Percentiles rank a stretch among this genome's conserved stretches.
Conservation (phyloP, 2,113 vertebrate species). For the Antechinus stuartii region DNA sequence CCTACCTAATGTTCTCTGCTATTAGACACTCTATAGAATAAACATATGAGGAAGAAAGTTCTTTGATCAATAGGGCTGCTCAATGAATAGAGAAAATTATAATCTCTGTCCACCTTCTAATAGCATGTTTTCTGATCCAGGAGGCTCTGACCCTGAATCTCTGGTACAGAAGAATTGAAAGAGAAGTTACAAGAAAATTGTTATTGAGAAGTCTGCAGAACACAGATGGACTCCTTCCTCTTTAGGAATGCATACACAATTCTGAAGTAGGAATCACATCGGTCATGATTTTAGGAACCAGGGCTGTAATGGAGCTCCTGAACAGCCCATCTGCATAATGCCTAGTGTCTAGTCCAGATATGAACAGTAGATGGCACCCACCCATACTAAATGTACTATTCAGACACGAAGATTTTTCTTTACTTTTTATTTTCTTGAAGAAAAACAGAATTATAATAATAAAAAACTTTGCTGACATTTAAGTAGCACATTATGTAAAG, state of each 20-base stretch:
- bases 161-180: slow-evolving; percentile 49
- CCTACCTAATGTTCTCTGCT: neutral
- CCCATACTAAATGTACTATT: neutral
- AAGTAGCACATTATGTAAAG: neutral
- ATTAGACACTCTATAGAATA: neutral
- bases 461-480: neutral
- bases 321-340: neutral
- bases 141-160: slow-evolving; percentile 35
- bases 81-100: slow-evolving; percentile 53
- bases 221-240: slow-evolving; percentile 60
- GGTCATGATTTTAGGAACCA: neutral
- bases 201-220: slow-evolving; percentile 46
- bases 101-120: slow-evolving; percentile 30
- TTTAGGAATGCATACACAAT: neutral
- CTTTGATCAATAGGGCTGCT: slow-evolving; percentile 48
- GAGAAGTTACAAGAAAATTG: slow-evolving; percentile 63
- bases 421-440: neutral
- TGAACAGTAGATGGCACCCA: slow-evolving; percentile 80
- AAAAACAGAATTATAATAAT: neutral
- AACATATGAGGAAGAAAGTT: slow-evolving; percentile 36
- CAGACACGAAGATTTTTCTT: neutral
- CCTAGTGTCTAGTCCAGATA: neutral
- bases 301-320: neutral
- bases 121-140: slow-evolving; percentile 39
- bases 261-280: neutral